Evolutionary conservation across 2,888 invertebrate species (phyloP), one percentile per base, ranked within the genome.

Genomic region (Tachina lurida): DNA sequence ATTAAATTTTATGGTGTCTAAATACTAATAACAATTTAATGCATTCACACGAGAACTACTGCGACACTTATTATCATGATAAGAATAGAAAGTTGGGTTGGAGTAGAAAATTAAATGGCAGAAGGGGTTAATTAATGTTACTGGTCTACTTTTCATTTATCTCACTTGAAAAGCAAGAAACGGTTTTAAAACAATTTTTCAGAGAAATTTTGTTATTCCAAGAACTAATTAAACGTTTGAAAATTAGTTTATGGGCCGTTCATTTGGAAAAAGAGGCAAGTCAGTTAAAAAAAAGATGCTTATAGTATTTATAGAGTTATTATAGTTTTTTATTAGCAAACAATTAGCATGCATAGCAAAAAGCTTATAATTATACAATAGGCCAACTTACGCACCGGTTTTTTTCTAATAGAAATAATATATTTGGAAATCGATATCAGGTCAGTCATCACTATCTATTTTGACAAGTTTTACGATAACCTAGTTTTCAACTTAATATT

Each of bases 21-120:
- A 60, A 52, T 60, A 52, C 10, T 75, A 67, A 74, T 74, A 78
- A 78, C 43, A 63, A 79, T 79, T 70, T 79, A 79, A 79, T 45
- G 52, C 56, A 19, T 79, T 79, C 78, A 79, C 78, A 71, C 70
- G 78, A 70, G 22, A 39, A n/a, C 45, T 22, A n/a, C 60, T 60
- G 41, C 17, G 52, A 17, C 31, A 31, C 15, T 19, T 58, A 17
- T 54, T 19, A 13, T 45, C 7, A 54, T 22, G 39, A 39, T 60
- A 19, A 17, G n/a, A 63, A 31, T 62, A 78, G 54, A 62, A 62
- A 62, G 70, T 71, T 45, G 31, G 13, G 45, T 22, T 79, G 22
- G 47, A 47, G 17, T 12, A 8, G 10, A 45, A 39, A 63, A 70
- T 54, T 62, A 10, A 10, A 62, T 70, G 31, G 43, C 10, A 47